These are phyloP conservation scores for Macropis europaea DNA, from an alignment of 2,888 invertebrate species.

Conservation along the genomic window DNA sequence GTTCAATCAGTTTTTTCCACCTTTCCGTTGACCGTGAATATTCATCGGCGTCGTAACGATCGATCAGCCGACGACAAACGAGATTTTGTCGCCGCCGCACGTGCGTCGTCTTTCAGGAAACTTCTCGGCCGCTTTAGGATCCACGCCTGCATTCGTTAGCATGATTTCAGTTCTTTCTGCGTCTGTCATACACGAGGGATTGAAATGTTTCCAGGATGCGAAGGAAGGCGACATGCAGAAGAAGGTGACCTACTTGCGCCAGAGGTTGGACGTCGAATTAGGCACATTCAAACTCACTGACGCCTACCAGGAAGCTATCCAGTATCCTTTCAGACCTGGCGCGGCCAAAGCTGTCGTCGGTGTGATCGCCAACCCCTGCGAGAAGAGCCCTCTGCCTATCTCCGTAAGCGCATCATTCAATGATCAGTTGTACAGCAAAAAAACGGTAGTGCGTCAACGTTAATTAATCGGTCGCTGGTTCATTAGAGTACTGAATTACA, in stretches of 20 bases:
- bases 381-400: conserved; percentile 80
- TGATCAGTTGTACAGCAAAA: neutral
- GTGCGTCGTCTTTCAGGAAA: neutral
- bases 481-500: too few relatives aligned
- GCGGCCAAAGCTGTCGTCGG: conserved; percentile 88
- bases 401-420: conserved; percentile 79
- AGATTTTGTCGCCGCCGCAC: neutral
- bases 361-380: conserved; percentile 84
- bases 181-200: neutral
- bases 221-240: conserved; percentile 61
- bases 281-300: conserved; percentile 78
- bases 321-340: conserved; percentile 88
- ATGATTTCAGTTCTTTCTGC: neutral
- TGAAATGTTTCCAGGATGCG: conserved; percentile 66
- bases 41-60: neutral
- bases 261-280: conserved; percentile 81
- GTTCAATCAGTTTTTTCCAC: neutral
- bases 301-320: conserved; percentile 84
- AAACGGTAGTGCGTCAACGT: too few relatives aligned
- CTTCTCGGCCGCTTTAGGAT: too few relatives aligned
- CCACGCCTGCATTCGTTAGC: neutral
- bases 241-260: conserved; percentile 69
- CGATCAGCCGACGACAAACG: neutral
- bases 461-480: too few relatives aligned
- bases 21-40: conserved; percentile 8